Evolutionary conservation across 2,888 invertebrate genomes (phyloP).

Genomic region (Lydus trimaculatus): DNA sequence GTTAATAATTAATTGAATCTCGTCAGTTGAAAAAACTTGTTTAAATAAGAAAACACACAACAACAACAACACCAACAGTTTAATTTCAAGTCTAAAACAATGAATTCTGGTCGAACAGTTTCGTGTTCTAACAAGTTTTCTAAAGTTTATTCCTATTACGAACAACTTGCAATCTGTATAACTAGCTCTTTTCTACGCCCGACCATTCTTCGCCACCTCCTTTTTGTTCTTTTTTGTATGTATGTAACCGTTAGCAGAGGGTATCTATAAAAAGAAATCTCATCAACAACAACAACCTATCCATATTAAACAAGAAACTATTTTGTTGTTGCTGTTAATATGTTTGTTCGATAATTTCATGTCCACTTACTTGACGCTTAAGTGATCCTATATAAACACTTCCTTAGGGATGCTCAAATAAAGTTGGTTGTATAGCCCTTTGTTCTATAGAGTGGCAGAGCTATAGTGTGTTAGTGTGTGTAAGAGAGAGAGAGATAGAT

Average conservation of each 20-base stretch:
- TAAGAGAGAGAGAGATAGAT: neutral
- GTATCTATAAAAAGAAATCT: neutral
- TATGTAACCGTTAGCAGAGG: neutral
- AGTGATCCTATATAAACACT: conserved; percentile 5
- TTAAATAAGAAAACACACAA: neutral
- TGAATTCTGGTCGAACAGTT: neutral
- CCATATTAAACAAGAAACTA: neutral
- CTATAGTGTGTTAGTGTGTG: neutral
- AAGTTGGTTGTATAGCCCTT: neutral
- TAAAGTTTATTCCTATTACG: conserved; percentile 7
- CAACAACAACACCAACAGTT: neutral
- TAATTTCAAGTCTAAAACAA: neutral
- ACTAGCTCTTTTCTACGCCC: neutral
- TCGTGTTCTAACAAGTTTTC: conserved; percentile 10
- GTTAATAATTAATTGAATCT: neutral
- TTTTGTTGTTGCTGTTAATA: neutral
- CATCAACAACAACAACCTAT: conserved; percentile 5
- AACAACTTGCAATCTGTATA: conserved; percentile 3
- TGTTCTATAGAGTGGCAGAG: neutral
- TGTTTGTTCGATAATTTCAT: neutral
- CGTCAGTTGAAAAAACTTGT: neutral
- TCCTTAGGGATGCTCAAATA: neutral
- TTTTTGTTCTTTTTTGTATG: no score
- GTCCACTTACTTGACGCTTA: conserved; percentile 5
- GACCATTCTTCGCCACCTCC: neutral